Evolutionary conservation across 2,888 invertebrate species (phyloP), one percentile per base, ranked within the genome.

Genomic region (Oxytorus armatus): DNA sequence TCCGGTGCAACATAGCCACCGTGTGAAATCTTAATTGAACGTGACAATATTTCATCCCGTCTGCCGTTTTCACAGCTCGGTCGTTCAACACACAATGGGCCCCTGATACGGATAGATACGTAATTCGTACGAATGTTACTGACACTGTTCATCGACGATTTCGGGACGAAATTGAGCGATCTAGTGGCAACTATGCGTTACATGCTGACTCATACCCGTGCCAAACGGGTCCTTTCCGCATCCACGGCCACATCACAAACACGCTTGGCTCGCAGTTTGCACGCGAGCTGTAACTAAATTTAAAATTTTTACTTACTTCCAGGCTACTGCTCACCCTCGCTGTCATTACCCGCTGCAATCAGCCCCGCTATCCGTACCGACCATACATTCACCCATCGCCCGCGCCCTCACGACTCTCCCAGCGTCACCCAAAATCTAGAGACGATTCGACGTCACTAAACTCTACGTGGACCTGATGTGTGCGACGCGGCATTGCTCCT

Each of bases 221-320:
- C 79, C 65, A 69, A 73, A 63, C 74, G 3, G 29, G 65, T 77
- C 66, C 80, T 80, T 84, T 84, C 83, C 85, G 81, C 84, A 87
- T 87, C 85, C 88, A 86, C 86, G 88, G 86, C 83, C 86, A 85
- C 87, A 86, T 87, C 86, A 86, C 86, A 88, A 87, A 89, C 87
- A 85, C 82, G 82, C 83, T 76, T 76, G 76, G 73, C 80, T 59
- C 61, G 39, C 51, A 70, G 83, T 83, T 83, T 83, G 88, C 90
- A 89, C 88, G 89, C 88, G 86, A 87, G 87, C 89, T 88, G 89
- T 92, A 92, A 92, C 92, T 91, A 91, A 92, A 92, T 92, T 92
- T 92, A 90, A 92, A 92, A 92, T 92, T 92, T 92, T 92, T 91
- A 91, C 92, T 92, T 92, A 92, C 89, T 92, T 92, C 92, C 92